Evolutionary conservation across 2,888 invertebrate species (phyloP).

Genomic region (Phlogophora meticulosa): DNA sequence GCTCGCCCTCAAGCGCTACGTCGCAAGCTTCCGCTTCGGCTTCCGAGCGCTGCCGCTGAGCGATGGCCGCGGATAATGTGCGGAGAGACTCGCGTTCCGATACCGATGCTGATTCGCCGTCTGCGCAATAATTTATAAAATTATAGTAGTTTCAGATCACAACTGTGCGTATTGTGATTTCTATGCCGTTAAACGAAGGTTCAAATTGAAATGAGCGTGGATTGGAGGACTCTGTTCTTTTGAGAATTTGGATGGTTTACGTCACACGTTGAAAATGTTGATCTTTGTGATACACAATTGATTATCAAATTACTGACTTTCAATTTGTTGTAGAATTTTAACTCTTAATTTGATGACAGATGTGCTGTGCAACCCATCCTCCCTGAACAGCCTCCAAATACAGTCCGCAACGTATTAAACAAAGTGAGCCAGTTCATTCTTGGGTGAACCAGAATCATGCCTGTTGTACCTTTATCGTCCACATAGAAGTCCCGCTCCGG

Average conservation of each 20-base stretch:
- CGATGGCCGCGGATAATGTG: conserved; percentile 94
- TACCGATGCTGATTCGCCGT: conserved; percentile 78
- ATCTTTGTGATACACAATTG: too few species aligned
- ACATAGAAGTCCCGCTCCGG: conserved; percentile 85
- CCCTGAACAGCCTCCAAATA: too few species aligned
- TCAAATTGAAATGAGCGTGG: neutral
- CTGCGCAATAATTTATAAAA: conserved; percentile 41
- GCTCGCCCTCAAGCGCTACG: conserved; percentile 85
- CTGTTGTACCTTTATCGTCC: conserved; percentile 78
- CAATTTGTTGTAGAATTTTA: too few species aligned
- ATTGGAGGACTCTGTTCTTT: neutral
- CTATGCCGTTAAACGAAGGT: neutral
- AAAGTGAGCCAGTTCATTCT: neutral
- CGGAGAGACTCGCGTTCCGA: conserved; percentile 93
- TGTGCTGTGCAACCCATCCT: too few species aligned
- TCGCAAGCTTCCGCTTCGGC: conserved; percentile 89
- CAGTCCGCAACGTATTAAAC: too few species aligned
- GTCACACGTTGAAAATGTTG: too few species aligned
- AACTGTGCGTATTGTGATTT: too few species aligned
- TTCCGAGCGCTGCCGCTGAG: conserved; percentile 93
- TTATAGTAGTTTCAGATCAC: neutral
- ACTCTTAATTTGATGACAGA: too few species aligned
- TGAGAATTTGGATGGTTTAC: neutral
- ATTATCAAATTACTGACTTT: too few species aligned
- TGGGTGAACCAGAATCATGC: neutral